phyloP scores from a whole-genome alignment of 2,888 invertebrate genomes.

The Alitta virens region DNA sequence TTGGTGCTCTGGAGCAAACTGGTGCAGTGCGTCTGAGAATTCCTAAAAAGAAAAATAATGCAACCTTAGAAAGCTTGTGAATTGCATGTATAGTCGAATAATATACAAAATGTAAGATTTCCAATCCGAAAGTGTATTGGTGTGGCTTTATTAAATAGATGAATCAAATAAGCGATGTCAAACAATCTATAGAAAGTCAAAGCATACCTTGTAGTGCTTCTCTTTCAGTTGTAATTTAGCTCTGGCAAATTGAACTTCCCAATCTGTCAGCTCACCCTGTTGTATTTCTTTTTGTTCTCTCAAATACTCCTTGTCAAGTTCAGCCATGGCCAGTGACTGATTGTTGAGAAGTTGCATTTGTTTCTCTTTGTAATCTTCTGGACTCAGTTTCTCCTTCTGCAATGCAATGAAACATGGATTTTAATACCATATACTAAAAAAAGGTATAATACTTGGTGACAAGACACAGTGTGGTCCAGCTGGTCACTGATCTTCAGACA shows the following conservation, averaged over 20 bases:
- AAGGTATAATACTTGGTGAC: too few relatives aligned
- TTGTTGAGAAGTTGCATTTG: slow-evolving; percentile 42
- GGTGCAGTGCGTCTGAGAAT: slow-evolving; percentile 47
- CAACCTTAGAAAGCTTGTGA: neutral
- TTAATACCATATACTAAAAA: too few relatives aligned
- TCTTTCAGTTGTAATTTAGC: slow-evolving; percentile 50
- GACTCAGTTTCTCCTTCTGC: slow-evolving; percentile 42
- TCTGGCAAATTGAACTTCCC: slow-evolving; percentile 51
- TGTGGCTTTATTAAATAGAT: too few relatives aligned
- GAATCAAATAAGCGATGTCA: too few relatives aligned
- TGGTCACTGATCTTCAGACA: too few relatives aligned
- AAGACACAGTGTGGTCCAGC: too few relatives aligned
- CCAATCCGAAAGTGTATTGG: too few relatives aligned
- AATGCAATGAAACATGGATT: too few relatives aligned
- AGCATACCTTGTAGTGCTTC: slow-evolving; percentile 51
- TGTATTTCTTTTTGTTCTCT: slow-evolving; percentile 42
- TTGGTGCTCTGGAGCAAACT: slow-evolving; percentile 42
- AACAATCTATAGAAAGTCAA: too few relatives aligned
- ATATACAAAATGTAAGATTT: too few relatives aligned
- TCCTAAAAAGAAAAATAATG: slow-evolving; percentile 37
- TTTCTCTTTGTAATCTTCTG: slow-evolving; percentile 42
- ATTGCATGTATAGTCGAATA: too few relatives aligned
- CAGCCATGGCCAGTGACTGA: slow-evolving; percentile 47
- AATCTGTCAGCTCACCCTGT: slow-evolving; percentile 45
- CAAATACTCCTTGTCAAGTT: slow-evolving; percentile 38